These are phyloP conservation scores for Dryomyza anilis DNA, from an alignment of 2,888 invertebrate species.

Conservation along the genomic window DNA sequence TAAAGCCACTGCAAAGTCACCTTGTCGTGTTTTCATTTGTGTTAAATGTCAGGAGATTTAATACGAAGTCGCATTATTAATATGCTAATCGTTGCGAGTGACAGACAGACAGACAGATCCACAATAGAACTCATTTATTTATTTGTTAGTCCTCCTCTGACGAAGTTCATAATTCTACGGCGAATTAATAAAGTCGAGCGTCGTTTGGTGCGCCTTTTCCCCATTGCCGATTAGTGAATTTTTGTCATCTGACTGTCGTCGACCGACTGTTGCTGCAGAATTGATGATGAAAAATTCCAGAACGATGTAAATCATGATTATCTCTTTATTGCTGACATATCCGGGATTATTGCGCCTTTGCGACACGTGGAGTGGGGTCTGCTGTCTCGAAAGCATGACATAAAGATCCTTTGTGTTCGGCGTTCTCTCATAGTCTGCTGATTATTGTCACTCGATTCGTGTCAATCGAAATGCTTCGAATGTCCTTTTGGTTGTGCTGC, in stretches of 20 bases:
- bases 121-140: background rate
- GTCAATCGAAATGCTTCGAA: constrained; percentile 15
- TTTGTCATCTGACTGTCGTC: background rate
- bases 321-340: constrained; percentile 57
- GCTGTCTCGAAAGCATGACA: too few relatives aligned
- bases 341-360: constrained; percentile 23
- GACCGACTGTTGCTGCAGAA: constrained; percentile 2
- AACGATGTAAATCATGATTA: constrained; percentile 58
- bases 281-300: constrained; percentile 40
- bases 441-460: constrained; percentile 25
- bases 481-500: constrained; percentile 17
- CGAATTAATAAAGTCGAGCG: constrained; percentile 32
- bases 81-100: constrained; percentile 13
- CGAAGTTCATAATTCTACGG: constrained; percentile 33
- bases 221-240: background rate
- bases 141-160: background rate
- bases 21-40: background rate
- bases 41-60: background rate
- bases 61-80: constrained; percentile 5
- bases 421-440: constrained; percentile 10
- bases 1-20: too few relatives aligned
- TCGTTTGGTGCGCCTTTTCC: background rate
- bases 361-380: background rate
- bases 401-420: background rate
- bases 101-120: background rate